phyloP scores from a whole-genome alignment of 2,888 invertebrate genomes.

The Apamea anceps region DNA sequence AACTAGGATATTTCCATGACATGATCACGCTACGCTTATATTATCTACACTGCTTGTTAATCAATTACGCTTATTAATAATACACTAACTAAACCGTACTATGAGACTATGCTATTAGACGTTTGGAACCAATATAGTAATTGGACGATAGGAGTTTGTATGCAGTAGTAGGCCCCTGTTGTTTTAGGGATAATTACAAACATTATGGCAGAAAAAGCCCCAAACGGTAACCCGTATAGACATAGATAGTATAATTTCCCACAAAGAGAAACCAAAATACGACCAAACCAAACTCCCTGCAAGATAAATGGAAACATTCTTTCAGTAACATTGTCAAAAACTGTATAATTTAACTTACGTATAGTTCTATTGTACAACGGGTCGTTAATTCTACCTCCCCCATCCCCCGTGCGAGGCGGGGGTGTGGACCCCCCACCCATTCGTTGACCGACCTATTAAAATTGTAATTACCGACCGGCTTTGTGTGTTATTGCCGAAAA shows the following conservation, averaged over 20 bases:
- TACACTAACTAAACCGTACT: neutral
- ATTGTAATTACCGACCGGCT: slow-evolving; percentile 86
- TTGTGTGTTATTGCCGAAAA: slow-evolving; percentile 84
- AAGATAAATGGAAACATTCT: slow-evolving; percentile 62
- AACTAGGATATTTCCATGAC: slow-evolving; percentile 69
- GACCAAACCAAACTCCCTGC: slow-evolving; percentile 5
- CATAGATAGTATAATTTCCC: neutral
- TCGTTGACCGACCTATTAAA: slow-evolving; percentile 87
- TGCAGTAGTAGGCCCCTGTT: neutral
- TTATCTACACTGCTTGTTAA: slow-evolving; percentile 54
- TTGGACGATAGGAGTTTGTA: neutral
- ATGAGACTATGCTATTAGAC: neutral
- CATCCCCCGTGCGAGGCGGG: slow-evolving; percentile 49
- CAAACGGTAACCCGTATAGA: neutral
- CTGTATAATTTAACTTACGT: slow-evolving; percentile 82
- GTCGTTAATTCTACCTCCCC: slow-evolving; percentile 69
- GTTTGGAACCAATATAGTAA: neutral
- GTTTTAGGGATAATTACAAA: neutral
- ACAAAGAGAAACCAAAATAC: neutral
- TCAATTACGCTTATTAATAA: slow-evolving; percentile 61
- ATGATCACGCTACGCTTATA: slow-evolving; percentile 60
- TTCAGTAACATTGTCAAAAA: slow-evolving; percentile 79
- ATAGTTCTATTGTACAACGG: slow-evolving; percentile 78
- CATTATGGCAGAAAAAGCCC: neutral
- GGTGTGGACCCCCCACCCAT: slow-evolving; percentile 60